These are phyloP conservation scores for Sepiola atlantica DNA, from an alignment of 2,888 invertebrate genomes.

Conservation along the genomic window DNA sequence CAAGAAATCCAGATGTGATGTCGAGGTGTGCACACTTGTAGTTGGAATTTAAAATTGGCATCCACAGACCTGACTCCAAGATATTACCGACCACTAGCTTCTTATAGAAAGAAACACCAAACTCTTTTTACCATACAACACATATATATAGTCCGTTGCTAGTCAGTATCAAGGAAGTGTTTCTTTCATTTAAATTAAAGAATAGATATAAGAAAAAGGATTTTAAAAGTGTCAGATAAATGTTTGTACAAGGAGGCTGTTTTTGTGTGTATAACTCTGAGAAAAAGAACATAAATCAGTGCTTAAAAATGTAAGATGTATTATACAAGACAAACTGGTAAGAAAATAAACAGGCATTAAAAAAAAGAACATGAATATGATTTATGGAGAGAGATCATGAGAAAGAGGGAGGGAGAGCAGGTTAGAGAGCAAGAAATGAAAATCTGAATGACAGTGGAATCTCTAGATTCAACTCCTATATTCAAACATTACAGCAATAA, in stretches of 20 bases:
- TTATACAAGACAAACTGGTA: background rate
- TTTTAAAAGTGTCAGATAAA: background rate
- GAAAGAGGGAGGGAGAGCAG: background rate
- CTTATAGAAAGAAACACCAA: no score
- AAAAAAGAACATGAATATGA: background rate
- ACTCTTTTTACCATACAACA: no score
- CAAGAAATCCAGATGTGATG: no score
- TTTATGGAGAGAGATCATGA: background rate
- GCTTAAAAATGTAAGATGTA: background rate
- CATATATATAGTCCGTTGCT: background rate
- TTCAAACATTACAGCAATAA: no score
- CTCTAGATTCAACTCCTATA: no score
- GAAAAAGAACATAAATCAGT: background rate
- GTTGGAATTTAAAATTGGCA: no score
- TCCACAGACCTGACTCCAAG: no score
- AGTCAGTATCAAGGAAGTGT: background rate
- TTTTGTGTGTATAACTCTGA: background rate
- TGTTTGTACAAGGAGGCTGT: background rate
- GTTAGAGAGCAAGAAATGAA: no score
- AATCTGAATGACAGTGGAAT: no score
- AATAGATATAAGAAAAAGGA: background rate
- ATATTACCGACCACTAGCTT: no score
- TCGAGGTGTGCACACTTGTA: constrained; percentile 23
- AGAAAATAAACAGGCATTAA: background rate
- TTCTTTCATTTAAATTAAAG: background rate